Base-by-base conservation (phyloP, 2,888 invertebrate genomes). In the Cheilosia soror region DNA sequence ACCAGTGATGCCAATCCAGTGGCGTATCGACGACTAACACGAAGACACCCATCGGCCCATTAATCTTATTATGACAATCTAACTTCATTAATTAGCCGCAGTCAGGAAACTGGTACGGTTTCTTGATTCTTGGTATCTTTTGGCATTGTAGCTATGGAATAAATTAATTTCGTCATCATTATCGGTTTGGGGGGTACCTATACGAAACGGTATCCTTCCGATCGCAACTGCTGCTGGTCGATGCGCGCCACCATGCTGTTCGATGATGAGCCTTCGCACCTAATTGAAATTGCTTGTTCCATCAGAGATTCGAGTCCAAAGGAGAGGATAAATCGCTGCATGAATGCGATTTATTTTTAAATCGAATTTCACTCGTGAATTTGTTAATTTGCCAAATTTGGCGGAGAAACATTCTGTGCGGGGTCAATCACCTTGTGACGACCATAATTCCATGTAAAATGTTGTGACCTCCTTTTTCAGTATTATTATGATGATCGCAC, bases 221-320 rank as follows among this genome's bases (percentile, higher is more conserved):
- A 27, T 55, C 31, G 27, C 40, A 15, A 27, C 53, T 7, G 44
- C 27, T 49, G 79, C 55, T 33, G 60, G 27, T 31, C 40, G 15
- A 11, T 53, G 40, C 37, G 11, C 55, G 40, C 51, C 42, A 47
- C 25, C 60, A 58, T 60, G 71, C 53, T 77, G 78, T 20, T 62
- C 40, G 55, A 60, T 66, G 83, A 83, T 83, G 73, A 63, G 73
- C 72, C 79, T 62, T 84, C 65, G 75, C 84, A 80, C 84, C 84
- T 84, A 84, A 84, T 84, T 84, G 84, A 84, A 84, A 80, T 80
- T 84, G 84, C 84, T 80, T 84, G 84, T 84, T 71, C 60, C 84
- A 20, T 20, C 20, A 53, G 62, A 55, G 78, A 73, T 40, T 53
- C 63, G 5, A 42, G 15, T 29, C 42, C 29, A 4, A 11, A 7